Conservation (phyloP, 1,140 invertebrate species). For the Mercenaria mercenaria region DNA sequence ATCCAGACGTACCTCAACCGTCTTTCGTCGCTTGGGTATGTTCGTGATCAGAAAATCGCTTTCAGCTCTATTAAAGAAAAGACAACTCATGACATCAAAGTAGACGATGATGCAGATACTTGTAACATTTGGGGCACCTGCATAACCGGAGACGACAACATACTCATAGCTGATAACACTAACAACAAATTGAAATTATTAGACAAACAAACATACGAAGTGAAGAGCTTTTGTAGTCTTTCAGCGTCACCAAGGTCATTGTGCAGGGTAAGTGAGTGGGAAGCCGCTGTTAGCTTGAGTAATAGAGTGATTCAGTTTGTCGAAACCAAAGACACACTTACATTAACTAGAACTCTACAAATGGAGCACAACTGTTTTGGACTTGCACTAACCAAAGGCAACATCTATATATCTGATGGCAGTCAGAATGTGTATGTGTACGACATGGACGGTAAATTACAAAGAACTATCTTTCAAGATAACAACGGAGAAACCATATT, state of each 20-base stretch:
- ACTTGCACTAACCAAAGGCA: conserved; percentile 19
- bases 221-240: not conserved
- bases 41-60: conserved; percentile 20
- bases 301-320: conserved; percentile 31
- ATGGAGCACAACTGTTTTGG: conserved; percentile 57
- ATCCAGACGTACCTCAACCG: not conserved
- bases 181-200: conserved; percentile 54
- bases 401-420: conserved; percentile 57
- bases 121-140: conserved; percentile 51
- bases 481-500: conserved; percentile 30
- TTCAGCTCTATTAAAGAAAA: conserved; percentile 11
- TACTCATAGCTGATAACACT: conserved; percentile 26
- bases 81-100: not conserved
- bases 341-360: not conserved
- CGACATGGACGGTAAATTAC: conserved; percentile 16
- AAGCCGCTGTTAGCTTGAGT: conserved; percentile 43
- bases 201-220: conserved; percentile 35
- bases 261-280: not conserved
- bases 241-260: conserved; percentile 20
- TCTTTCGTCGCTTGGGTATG: not conserved
- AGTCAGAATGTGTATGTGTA: conserved; percentile 39
- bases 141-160: conserved; percentile 24
- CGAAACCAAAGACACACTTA: not conserved
- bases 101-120: not conserved
- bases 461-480: conserved; percentile 6